Evolutionary conservation across 2,888 invertebrate species (phyloP), one percentile per base, ranked within the genome.

Genomic region (Gastracanthus pulcherrimus): DNA sequence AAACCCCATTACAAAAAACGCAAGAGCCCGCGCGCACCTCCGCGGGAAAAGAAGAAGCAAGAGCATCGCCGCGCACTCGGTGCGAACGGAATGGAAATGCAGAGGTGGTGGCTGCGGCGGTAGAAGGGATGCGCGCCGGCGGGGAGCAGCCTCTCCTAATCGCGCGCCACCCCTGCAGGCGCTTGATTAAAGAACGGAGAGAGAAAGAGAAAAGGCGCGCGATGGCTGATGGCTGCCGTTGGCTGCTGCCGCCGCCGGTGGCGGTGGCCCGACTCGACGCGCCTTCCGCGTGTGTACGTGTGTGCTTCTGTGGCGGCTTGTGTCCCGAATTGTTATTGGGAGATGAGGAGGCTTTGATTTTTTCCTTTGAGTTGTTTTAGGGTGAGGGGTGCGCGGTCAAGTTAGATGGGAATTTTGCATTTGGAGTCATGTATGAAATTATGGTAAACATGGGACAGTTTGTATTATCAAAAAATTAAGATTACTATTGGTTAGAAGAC

Each of bases 131-230:
- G 38, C 23, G 26, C 36, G 16, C 29, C 36, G 29, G 69, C n/a
- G 69, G 38, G 23, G 16, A 23, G 72, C 69, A 26, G 87, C 88
- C 87, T 87, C 88, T 89, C 88, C 89, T 90, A 90, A 91, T 90
- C 90, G 90, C 74, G 70, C 76, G 60, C 72, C 67, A 74, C 79
- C 82, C 71, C 72, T 38, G 82, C 38, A 31, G 45, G 55, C 70
- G 87, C 86, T 90, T 91, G 90, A 90, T 91, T 90, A 89, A 90
- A 89, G 90, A 90, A 91, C 89, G 87, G 88, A 87, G 87, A 86
- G 85, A 85, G 85, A 85, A 78, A 82, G n/a, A n/a, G n/a, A n/a
- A n/a, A n/a, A n/a, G n/a, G n/a, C n/a, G n/a, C n/a, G 60, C 80
- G 80, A 80, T 51, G 75, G 76, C 71, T 76, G 80, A 70, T 58